phyloP scores from a whole-genome alignment of 2,113 vertebrate genomes.

The Columba janthina region DNA sequence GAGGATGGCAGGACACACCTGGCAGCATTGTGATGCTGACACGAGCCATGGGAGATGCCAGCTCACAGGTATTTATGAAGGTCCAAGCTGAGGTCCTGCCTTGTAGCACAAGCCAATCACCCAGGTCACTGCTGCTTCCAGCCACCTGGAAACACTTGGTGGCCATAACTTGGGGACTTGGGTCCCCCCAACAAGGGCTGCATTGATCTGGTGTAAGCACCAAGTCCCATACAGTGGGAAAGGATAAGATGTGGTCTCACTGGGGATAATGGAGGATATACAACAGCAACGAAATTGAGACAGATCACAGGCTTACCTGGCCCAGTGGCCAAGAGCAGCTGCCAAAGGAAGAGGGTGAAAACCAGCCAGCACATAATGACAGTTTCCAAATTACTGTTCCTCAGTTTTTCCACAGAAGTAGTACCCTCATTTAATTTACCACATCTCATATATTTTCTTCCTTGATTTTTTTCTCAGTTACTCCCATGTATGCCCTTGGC shows the following conservation, averaged over 20 bases:
- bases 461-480: not conserved
- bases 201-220: not conserved
- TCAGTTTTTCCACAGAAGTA: not conserved
- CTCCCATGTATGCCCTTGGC: not conserved
- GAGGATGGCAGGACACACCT: not conserved
- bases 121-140: not conserved
- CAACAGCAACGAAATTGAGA: not conserved
- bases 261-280: not conserved
- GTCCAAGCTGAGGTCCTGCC: not conserved
- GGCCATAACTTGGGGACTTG: not conserved
- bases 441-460: not conserved
- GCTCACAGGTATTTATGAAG: not conserved
- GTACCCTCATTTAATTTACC: not conserved
- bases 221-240: not conserved
- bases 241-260: not conserved
- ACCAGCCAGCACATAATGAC: not conserved
- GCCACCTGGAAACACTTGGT: not conserved
- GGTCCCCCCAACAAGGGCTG: too few species aligned
- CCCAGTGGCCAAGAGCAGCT: not conserved
- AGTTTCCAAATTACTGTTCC: not conserved
- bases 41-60: not conserved
- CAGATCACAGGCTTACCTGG: not conserved
- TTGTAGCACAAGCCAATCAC: not conserved
- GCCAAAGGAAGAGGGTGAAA: not conserved
- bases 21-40: not conserved